phyloP scores from a whole-genome alignment of 2,113 vertebrate species.

The Neotragus pygmaeus region DNA sequence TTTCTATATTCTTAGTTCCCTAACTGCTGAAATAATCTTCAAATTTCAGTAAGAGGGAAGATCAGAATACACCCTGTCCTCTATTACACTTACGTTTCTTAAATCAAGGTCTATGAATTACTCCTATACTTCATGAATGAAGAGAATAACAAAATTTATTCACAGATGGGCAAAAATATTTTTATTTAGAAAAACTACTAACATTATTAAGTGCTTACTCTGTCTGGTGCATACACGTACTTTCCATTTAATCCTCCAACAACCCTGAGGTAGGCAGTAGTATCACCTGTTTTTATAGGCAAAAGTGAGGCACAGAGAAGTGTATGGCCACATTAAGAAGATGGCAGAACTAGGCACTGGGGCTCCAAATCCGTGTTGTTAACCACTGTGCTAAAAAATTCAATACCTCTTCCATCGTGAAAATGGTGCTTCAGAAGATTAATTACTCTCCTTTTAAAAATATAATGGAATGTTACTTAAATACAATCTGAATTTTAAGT shows the following conservation, averaged over 20 bases:
- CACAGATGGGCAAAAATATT: not conserved
- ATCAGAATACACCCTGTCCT: not conserved
- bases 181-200: not conserved
- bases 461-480: conserved; percentile 82
- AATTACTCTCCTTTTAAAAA: conserved; percentile 74
- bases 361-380: not conserved
- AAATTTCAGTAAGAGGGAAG: not conserved
- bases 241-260: not conserved
- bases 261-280: not conserved
- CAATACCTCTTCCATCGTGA: conserved; percentile 22
- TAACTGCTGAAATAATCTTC: not conserved
- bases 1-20: not conserved
- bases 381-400: not conserved
- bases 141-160: conserved; percentile 22
- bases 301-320: not conserved
- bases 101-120: not conserved
- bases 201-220: not conserved
- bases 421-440: conserved; percentile 79
- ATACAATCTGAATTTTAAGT: conserved; percentile 76
- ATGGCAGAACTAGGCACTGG: not conserved
- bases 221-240: not conserved
- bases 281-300: not conserved
- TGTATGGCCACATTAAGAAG: not conserved
- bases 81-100: not conserved
- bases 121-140: not conserved